These are phyloP conservation scores for Mobula birostris DNA, from an alignment of 2,113 vertebrate species.

Conservation along the genomic window DNA sequence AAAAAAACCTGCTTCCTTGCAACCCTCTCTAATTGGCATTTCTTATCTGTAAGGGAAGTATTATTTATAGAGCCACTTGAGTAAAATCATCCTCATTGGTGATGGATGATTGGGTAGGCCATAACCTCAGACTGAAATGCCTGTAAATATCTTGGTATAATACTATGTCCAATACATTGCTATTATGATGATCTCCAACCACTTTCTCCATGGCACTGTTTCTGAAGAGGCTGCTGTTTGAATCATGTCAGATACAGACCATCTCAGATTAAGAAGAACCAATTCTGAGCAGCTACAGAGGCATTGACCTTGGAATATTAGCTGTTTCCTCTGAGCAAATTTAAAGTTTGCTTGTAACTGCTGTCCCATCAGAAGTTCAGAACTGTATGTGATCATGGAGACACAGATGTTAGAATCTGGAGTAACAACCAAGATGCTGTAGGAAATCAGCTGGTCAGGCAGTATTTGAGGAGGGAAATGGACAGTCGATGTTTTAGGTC, in stretches of 20 bases:
- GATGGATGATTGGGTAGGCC: not conserved
- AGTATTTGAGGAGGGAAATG: too few species aligned
- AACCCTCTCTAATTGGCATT: not conserved
- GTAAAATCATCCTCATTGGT: not conserved
- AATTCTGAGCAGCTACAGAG: not conserved
- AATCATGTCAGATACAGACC: not conserved
- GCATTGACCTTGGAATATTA: not conserved
- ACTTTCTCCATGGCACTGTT: not conserved
- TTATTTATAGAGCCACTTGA: not conserved
- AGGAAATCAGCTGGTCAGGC: too few species aligned
- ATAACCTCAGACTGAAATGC: not conserved
- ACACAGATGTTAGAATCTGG: too few species aligned
- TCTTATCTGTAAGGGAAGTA: not conserved
- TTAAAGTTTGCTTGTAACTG: not conserved
- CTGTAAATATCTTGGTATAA: not conserved
- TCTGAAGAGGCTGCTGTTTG: not conserved
- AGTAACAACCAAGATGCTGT: too few species aligned
- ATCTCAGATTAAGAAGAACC: not conserved
- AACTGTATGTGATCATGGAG: not conserved
- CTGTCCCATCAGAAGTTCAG: not conserved
- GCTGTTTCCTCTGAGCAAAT: not conserved
- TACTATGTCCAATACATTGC: too few species aligned
- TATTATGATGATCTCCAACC: not conserved
- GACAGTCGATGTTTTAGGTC: too few species aligned
- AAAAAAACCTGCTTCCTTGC: not conserved